These are phyloP conservation scores for Halcyon badia DNA, from an alignment of 2,797 vertebrate species.

Conservation along the genomic window DNA sequence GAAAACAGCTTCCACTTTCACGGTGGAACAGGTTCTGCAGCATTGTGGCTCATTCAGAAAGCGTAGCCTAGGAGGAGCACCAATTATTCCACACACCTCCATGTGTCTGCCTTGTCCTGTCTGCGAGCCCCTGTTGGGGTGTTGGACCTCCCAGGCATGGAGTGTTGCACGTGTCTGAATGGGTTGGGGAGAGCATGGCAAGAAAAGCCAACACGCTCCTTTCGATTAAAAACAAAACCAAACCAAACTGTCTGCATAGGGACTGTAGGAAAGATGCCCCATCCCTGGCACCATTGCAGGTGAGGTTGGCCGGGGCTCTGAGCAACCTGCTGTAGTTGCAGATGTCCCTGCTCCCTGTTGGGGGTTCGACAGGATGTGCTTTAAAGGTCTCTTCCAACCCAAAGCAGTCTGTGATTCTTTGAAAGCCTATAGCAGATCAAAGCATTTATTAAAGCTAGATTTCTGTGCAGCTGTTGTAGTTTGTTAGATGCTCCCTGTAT, in stretches of 20 bases:
- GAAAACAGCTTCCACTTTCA: neutral
- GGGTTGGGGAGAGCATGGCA: neutral
- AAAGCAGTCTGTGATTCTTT: neutral
- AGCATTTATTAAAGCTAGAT: neutral
- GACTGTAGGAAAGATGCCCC: neutral
- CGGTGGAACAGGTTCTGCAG: neutral
- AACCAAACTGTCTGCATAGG: neutral
- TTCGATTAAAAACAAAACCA: neutral
- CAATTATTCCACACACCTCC: neutral
- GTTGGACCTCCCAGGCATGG: neutral
- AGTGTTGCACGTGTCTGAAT: rapidly evolving
- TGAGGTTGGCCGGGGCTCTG: no score
- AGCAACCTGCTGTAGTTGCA: no score
- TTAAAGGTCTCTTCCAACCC: neutral
- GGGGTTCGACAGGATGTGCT: no score
- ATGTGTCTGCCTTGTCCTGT: rapidly evolving
- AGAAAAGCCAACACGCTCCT: neutral
- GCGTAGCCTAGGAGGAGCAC: neutral
- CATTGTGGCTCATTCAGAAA: neutral
- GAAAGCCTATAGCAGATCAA: neutral
- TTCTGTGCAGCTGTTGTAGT: neutral
- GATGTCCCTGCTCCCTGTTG: no score
- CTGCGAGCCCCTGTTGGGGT: neutral
- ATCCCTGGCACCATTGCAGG: neutral
- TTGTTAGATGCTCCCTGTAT: neutral